These are phyloP conservation scores for Aromia moschata DNA, from an alignment of 2,888 invertebrate genomes.

Conservation along the genomic window DNA sequence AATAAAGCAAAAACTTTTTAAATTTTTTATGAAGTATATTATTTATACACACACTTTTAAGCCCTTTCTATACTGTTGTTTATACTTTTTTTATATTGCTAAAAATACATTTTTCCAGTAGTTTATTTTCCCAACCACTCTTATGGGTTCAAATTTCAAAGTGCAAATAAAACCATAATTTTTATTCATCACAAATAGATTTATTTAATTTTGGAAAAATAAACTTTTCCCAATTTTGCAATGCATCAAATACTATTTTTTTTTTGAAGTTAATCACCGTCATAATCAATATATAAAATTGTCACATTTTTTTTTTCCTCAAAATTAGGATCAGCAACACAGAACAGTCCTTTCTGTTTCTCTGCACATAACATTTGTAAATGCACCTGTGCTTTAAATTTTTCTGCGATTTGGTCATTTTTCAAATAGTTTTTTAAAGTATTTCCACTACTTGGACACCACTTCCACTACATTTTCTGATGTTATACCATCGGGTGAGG, in stretches of 20 bases:
- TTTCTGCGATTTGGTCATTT: not conserved
- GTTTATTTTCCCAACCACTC: too few species aligned
- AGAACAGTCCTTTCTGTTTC: not conserved
- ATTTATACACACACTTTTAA: too few species aligned
- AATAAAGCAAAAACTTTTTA: too few species aligned
- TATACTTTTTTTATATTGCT: too few species aligned
- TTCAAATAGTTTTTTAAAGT: constrained; percentile 32
- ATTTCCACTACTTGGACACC: constrained; percentile 27
- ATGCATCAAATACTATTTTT: too few species aligned
- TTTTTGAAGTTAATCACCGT: too few species aligned
- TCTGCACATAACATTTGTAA: not conserved
- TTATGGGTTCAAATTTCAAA: too few species aligned
- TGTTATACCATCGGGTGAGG: constrained; percentile 37
- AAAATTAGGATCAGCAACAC: not conserved
- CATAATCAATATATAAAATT: not conserved
- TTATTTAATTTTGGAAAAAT: not conserved
- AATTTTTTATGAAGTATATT: too few species aligned
- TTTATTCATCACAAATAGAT: not conserved
- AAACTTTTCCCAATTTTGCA: not conserved
- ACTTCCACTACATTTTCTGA: constrained; percentile 35
- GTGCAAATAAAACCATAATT: too few species aligned
- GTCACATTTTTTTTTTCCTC: not conserved
- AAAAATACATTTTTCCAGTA: too few species aligned
- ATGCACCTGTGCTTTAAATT: not conserved
- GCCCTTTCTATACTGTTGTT: too few species aligned